A percentile compares a stretch with the other conserved stretches of the same genome.
Evolutionary conservation across 2,888 invertebrate genomes (phyloP).

Genomic region (Lasius platythorax): DNA sequence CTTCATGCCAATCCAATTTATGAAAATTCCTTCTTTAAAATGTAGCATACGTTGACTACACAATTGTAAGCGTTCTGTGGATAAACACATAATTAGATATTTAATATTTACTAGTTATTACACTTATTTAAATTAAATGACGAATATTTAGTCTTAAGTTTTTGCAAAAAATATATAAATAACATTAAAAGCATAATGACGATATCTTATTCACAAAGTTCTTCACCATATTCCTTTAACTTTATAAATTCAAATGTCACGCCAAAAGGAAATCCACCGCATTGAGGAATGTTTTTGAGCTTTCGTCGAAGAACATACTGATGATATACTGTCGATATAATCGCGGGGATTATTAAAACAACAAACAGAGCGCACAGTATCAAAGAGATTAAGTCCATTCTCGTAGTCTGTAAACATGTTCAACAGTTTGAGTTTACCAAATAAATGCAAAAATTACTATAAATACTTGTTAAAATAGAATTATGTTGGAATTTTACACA

Average conservation of each 20-base stretch:
- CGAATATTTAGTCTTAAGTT: neutral
- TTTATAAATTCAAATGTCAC: neutral
- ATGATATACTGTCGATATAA: neutral
- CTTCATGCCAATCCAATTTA: slow-evolving; percentile 68
- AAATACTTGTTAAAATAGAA: neutral
- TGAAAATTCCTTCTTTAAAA: slow-evolving; percentile 67
- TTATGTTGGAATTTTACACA: neutral
- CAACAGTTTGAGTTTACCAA: neutral
- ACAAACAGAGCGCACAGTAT: neutral
- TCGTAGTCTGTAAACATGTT: neutral
- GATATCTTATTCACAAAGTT: neutral
- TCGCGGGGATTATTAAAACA: neutral
- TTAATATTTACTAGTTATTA: neutral
- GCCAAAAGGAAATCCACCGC: neutral
- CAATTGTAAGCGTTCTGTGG: neutral
- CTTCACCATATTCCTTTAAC: neutral
- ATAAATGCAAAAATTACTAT: neutral
- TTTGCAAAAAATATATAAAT: neutral
- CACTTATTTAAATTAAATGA: neutral
- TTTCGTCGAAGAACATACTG: neutral
- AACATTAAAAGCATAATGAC: neutral
- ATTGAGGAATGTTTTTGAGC: neutral
- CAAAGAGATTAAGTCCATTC: slow-evolving; percentile 20
- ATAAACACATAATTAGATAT: neutral
- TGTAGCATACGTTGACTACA: neutral